Percentiles rank a stretch among this genome's conserved stretches.
Conservation (phyloP, 2,888 invertebrate genomes). For the Cheilosia impressa region DNA sequence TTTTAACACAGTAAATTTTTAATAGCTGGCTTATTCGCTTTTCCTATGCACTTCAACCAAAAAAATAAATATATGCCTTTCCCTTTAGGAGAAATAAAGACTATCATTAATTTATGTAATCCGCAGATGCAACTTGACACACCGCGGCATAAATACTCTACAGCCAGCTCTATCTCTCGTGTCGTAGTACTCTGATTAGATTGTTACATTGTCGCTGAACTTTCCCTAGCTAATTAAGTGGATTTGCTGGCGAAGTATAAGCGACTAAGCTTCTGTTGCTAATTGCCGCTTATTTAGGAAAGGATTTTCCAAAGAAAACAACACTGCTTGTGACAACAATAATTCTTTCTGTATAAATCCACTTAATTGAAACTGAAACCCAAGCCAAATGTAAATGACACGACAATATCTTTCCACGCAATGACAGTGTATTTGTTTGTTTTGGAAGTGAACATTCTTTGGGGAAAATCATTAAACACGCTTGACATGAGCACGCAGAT, state of each 20-base stretch:
- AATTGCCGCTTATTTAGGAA: slow-evolving; percentile 49
- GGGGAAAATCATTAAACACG: slow-evolving; percentile 27
- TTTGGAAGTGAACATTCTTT: slow-evolving; percentile 14
- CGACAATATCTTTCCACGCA: slow-evolving; percentile 14
- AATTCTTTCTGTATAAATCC: slow-evolving; percentile 39
- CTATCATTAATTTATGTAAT: too few species aligned
- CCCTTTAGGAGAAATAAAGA: too few species aligned
- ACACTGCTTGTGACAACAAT: neutral
- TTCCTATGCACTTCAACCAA: too few species aligned
- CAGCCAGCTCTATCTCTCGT: neutral
- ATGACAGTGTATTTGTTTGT: neutral
- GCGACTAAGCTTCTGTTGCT: slow-evolving; percentile 54
- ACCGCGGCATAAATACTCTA: neutral
- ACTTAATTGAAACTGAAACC: slow-evolving; percentile 55
- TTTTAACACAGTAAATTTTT: too few species aligned
- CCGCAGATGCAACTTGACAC: neutral
- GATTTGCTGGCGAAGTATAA: slow-evolving; percentile 30
- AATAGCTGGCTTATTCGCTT: too few species aligned
- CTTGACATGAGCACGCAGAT: slow-evolving; percentile 8
- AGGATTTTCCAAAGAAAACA: slow-evolving; percentile 26
- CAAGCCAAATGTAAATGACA: slow-evolving; percentile 39
- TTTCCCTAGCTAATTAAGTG: slow-evolving; percentile 54
- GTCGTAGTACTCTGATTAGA: neutral
- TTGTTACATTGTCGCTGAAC: slow-evolving; percentile 13
- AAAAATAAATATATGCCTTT: too few species aligned